Evolutionary conservation across 2,113 vertebrate genomes (phyloP).

Genomic region (Pandion haliaetus): DNA sequence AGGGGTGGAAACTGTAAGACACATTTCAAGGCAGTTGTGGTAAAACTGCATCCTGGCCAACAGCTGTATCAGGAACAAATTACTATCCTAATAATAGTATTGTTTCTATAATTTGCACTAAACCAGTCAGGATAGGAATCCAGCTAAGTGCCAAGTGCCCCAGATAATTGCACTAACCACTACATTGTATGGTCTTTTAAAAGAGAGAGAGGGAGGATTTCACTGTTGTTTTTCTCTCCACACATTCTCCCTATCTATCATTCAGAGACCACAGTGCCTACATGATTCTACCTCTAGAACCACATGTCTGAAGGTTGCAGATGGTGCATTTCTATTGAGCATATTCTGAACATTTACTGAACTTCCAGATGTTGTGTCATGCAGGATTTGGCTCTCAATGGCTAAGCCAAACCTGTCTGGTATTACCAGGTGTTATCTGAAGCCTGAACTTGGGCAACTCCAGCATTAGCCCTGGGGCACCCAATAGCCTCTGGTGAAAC

Average conservation of each 20-base stretch:
- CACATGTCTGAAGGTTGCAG: not conserved
- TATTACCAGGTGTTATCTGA: not conserved
- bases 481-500: not conserved
- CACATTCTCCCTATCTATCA: not conserved
- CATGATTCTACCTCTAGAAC: not conserved
- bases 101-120: not conserved
- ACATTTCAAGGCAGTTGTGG: not conserved
- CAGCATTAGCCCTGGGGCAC: not conserved
- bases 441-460: accelerated
- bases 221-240: not conserved
- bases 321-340: accelerated
- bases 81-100: not conserved
- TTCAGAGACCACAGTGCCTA: not conserved
- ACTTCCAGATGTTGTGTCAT: not conserved
- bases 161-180: not conserved
- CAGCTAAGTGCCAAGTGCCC: not conserved
- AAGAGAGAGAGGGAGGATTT: not conserved
- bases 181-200: not conserved
- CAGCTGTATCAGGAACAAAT: not conserved
- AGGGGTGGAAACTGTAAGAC: not conserved
- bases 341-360: not conserved
- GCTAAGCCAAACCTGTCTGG: not conserved
- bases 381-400: not conserved
- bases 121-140: not conserved
- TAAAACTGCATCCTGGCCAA: not conserved